These are phyloP conservation scores for Petrolisthes cinctipes DNA, from an alignment of 2,888 invertebrate genomes.

Conservation along the genomic window DNA sequence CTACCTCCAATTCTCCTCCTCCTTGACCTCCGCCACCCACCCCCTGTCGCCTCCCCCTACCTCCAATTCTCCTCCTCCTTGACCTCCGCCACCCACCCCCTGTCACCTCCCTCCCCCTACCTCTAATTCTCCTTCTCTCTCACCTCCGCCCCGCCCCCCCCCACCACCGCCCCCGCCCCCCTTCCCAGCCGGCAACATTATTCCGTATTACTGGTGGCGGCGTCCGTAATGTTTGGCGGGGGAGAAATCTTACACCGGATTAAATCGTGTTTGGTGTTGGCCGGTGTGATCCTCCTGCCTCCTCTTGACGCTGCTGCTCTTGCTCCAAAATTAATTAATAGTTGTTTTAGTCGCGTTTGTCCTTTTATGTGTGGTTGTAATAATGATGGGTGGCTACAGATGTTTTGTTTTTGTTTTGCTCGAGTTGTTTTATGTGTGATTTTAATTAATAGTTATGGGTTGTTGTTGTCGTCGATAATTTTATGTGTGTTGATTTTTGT, in stretches of 20 bases:
- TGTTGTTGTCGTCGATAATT: too few species aligned
- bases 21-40: neutral
- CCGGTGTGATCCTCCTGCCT: neutral
- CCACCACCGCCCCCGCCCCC: neutral
- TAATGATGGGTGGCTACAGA: too few species aligned
- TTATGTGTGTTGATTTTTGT: too few species aligned
- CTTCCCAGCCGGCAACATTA: neutral
- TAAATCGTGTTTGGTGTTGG: neutral
- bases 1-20: neutral
- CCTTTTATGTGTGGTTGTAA: too few species aligned
- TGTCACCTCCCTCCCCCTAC: neutral
- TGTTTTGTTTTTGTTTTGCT: too few species aligned
- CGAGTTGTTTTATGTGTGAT: too few species aligned
- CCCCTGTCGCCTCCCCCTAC: neutral
- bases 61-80: neutral
- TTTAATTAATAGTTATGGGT: too few species aligned
- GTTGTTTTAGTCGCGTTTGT: too few species aligned
- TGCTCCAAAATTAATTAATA: too few species aligned
- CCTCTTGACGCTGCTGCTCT: too few species aligned
- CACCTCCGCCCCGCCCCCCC: neutral
- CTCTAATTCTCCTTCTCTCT: neutral
- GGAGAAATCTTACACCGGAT: slow-evolving; percentile 4
- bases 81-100: neutral
- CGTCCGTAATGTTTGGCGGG: neutral
- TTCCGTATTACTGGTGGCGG: neutral